Percentiles rank a stretch among this genome's conserved stretches.
Conservation (phyloP, 2,888 invertebrate species). For the Lumbricus terrestris region DNA sequence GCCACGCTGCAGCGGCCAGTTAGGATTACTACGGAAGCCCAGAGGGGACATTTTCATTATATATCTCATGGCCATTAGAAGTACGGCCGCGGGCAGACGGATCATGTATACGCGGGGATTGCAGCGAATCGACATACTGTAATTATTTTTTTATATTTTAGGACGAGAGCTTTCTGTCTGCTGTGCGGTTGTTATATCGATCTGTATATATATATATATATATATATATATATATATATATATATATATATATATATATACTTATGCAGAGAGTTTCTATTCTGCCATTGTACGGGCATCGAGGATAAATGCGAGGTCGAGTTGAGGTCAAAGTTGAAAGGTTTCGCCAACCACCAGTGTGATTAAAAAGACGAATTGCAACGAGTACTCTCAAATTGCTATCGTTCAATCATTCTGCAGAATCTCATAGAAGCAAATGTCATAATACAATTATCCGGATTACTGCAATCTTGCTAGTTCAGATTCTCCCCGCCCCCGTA, state of each 20-base stretch:
- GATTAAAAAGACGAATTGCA: not conserved
- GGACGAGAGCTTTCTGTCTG: not conserved
- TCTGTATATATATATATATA: not conserved
- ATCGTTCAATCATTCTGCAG: not conserved
- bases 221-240: no score
- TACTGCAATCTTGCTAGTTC: not conserved
- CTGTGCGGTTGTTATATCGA: not conserved
- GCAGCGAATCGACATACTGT: not conserved
- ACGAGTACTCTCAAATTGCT: not conserved
- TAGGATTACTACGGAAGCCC: conserved; percentile 3
- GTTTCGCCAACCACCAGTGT: not conserved
- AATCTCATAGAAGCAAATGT: not conserved
- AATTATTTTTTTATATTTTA: conserved; percentile 3
- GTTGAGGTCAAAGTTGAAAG: not conserved
- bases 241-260: no score
- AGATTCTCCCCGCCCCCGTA: no score
- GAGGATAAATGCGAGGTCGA: not conserved
- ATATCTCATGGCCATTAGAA: not conserved
- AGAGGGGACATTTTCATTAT: not conserved
- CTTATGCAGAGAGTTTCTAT: not conserved
- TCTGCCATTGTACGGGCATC: not conserved
- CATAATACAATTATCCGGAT: not conserved
- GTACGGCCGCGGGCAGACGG: not conserved
- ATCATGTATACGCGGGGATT: not conserved
- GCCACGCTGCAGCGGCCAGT: not conserved